Percentiles rank a stretch among this genome's conserved stretches.
phyloP scores from a whole-genome alignment of 2,113 vertebrate genomes.

The Ciconia boyciana region DNA sequence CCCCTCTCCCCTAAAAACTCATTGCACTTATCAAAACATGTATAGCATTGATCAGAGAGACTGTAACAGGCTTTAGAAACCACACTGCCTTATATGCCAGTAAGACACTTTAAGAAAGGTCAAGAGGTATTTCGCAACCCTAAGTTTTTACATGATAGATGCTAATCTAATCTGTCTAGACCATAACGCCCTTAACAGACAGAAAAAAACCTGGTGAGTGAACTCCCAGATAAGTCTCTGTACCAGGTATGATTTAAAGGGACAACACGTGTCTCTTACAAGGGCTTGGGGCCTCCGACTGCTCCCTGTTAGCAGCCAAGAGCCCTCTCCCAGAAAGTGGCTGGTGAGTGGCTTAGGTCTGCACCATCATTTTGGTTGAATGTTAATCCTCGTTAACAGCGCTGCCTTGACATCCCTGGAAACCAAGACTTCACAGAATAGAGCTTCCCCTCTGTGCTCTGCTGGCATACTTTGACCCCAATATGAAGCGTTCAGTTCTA shows the following conservation, averaged over 20 bases:
- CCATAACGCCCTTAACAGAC: constrained; percentile 33
- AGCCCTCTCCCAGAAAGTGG: neutral
- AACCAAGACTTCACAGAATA: neutral
- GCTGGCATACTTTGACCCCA: neutral
- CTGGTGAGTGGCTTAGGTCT: neutral
- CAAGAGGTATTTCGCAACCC: constrained; percentile 38
- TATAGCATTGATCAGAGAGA: neutral
- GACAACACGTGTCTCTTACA: neutral
- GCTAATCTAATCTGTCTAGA: constrained; percentile 53
- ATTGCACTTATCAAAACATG: neutral
- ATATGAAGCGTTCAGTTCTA: neutral
- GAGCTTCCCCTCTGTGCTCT: neutral
- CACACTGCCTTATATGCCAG: neutral
- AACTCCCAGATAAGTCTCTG: constrained; percentile 20
- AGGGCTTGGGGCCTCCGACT: neutral
- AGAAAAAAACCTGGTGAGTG: neutral
- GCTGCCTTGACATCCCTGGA: neutral
- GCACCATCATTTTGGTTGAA: neutral
- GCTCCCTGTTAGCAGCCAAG: neutral
- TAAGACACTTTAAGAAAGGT: constrained; percentile 2
- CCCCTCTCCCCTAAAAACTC: neutral
- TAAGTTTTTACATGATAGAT: constrained; percentile 33
- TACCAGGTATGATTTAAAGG: constrained; percentile 32
- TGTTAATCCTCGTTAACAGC: neutral
- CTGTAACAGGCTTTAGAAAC: neutral